phyloP scores from a whole-genome alignment of 2,113 vertebrate species.

The Loxodonta africana region DNA sequence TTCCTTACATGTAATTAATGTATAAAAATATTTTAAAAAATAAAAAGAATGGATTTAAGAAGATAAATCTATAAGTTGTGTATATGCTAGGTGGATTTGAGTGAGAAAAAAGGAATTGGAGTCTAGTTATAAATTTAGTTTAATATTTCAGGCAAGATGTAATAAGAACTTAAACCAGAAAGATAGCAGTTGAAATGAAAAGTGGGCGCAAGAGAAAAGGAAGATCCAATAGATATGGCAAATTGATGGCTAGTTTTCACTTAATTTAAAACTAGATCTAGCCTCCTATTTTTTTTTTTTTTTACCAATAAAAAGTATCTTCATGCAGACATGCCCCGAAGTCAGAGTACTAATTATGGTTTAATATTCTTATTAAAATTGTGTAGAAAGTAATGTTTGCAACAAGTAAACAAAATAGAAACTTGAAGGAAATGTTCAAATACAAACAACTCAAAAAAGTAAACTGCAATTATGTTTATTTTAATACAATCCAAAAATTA shows the following conservation, averaged over 20 bases:
- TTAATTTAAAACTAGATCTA: background rate
- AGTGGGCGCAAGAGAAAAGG: background rate
- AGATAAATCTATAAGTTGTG: too few relatives aligned
- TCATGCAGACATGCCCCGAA: background rate
- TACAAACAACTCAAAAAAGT: background rate
- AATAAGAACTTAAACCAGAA: background rate
- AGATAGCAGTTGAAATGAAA: background rate
- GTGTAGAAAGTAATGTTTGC: background rate
- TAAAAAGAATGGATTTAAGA: too few relatives aligned
- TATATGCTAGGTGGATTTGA: too few relatives aligned
- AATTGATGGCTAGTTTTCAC: background rate
- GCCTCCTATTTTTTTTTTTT: background rate
- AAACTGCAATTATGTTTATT: background rate
- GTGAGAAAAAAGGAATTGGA: too few relatives aligned
- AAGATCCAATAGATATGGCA: background rate
- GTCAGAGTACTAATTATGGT: background rate
- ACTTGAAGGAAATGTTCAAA: background rate
- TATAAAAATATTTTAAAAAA: too few relatives aligned
- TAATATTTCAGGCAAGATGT: background rate
- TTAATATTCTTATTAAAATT: background rate
- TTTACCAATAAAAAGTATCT: too few relatives aligned
- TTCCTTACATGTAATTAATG: too few relatives aligned
- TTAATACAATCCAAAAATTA: background rate
- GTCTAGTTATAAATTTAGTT: too few relatives aligned
- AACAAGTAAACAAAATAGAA: background rate